Evolutionary conservation across 2,888 invertebrate genomes (phyloP).

Genomic region (Acronicta aceris): DNA sequence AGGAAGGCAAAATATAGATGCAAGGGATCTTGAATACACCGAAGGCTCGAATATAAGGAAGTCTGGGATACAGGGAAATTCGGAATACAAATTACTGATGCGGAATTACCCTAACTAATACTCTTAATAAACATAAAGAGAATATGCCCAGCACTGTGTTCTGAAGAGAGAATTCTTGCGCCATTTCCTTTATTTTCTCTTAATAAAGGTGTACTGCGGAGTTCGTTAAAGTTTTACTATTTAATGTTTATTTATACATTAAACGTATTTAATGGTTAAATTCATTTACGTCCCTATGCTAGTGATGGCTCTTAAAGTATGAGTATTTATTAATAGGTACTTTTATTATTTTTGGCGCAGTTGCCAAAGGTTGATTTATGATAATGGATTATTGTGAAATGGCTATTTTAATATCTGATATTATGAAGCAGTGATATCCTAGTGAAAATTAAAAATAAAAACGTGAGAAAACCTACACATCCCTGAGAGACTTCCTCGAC

Average conservation of each 20-base stretch:
- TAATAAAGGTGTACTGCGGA: constrained; percentile 1
- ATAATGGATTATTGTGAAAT: constrained; percentile 5
- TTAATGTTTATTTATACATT: constrained; percentile 20
- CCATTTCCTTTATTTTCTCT: constrained; percentile 8
- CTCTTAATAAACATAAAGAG: no score
- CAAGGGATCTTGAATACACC: no score
- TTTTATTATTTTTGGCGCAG: constrained; percentile 18
- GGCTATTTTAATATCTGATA: constrained; percentile 7
- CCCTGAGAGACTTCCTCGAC: no score
- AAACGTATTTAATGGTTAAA: constrained; percentile 25
- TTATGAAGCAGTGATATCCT: no score
- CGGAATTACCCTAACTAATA: no score
- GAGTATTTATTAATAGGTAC: constrained; percentile 7
- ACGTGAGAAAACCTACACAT: no score
- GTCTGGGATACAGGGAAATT: no score
- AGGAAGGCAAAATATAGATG: no score
- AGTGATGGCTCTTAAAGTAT: constrained; percentile 22
- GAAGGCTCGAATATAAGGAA: no score
- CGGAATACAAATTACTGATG: no score
- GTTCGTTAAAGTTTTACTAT: constrained; percentile 10
- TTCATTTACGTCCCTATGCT: constrained; percentile 27
- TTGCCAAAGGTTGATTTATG: constrained; percentile 16
- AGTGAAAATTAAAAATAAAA: no score
- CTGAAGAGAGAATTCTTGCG: neutral
- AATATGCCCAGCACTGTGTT: neutral